Conservation (phyloP, 2,888 invertebrate species). For the Volucella zonaria region DNA sequence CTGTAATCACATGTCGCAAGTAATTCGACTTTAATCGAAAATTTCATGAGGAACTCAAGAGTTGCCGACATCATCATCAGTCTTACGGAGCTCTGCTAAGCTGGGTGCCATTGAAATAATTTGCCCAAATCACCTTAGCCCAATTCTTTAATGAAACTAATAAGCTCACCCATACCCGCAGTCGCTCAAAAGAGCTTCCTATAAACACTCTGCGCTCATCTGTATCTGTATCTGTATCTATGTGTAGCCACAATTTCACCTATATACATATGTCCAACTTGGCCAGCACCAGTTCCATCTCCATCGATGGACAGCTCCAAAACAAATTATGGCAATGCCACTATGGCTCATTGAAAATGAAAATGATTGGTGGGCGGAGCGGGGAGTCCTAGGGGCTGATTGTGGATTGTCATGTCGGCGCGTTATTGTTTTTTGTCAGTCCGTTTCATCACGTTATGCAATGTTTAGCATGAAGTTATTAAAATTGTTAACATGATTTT, state of each 20-base stretch:
- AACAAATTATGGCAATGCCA: constrained; percentile 33
- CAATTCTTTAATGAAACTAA: constrained; percentile 41
- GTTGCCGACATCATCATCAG: constrained; percentile 2
- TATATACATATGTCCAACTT: constrained; percentile 40
- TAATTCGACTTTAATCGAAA: constrained; percentile 8
- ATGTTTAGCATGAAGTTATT: constrained; percentile 66
- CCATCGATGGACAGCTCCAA: constrained; percentile 33
- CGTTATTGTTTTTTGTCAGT: constrained; percentile 9
- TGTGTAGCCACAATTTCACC: constrained; percentile 8
- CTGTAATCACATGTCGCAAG: constrained; percentile 28
- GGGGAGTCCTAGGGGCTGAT: background rate
- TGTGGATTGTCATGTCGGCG: background rate
- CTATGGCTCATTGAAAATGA: constrained; percentile 18
- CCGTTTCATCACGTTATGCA: constrained; percentile 59
- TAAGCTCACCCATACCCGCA: constrained; percentile 1
- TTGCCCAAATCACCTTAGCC: constrained; percentile 10
- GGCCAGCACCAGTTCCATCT: constrained; percentile 17
- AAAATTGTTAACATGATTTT: constrained; percentile 69
- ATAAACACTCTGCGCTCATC: constrained; percentile 7
- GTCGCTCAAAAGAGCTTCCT: background rate
- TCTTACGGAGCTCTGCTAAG: background rate
- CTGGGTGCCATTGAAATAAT: constrained; percentile 9
- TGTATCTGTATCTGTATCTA: background rate
- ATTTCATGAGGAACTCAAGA: constrained; percentile 10
- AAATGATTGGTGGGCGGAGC: background rate